Conservation (phyloP, 2,888 invertebrate species). For the Agrotis segetum region DNA sequence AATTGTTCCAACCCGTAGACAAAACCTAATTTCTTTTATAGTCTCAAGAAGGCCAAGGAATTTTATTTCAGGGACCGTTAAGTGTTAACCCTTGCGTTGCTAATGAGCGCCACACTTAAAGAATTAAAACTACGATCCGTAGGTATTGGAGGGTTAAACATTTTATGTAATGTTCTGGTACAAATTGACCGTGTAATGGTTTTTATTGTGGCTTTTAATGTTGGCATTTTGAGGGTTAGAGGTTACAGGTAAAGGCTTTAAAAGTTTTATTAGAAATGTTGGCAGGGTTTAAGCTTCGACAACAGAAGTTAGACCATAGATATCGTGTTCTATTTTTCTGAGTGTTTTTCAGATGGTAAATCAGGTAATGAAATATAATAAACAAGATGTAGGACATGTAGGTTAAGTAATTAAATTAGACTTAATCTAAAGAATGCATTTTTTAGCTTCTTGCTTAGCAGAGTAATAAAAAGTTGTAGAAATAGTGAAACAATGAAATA, state of each 20-base stretch:
- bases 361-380: too few species aligned
- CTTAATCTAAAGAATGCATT: too few species aligned
- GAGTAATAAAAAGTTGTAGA: too few species aligned
- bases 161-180: slow-evolving; percentile 78
- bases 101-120: slow-evolving; percentile 79
- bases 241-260: slow-evolving; percentile 31
- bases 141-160: slow-evolving; percentile 79
- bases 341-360: too few species aligned
- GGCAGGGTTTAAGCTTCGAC: too few species aligned
- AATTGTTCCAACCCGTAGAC: slow-evolving; percentile 53
- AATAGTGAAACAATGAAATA: too few species aligned
- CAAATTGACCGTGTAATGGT: slow-evolving; percentile 82
- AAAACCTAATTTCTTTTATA: slow-evolving; percentile 74
- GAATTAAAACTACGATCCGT: slow-evolving; percentile 84
- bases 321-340: not conserved
- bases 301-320: not conserved
- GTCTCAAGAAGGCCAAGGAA: slow-evolving; percentile 71
- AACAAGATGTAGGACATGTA: too few species aligned
- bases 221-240: slow-evolving; percentile 40
- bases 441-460: too few species aligned
- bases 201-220: slow-evolving; percentile 64
- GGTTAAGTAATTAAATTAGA: too few species aligned
- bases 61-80: slow-evolving; percentile 84
- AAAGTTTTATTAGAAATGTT: not conserved
- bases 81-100: slow-evolving; percentile 83